Evolutionary conservation across 2,888 invertebrate species (phyloP).

Genomic region (Platycheirus albimanus): DNA sequence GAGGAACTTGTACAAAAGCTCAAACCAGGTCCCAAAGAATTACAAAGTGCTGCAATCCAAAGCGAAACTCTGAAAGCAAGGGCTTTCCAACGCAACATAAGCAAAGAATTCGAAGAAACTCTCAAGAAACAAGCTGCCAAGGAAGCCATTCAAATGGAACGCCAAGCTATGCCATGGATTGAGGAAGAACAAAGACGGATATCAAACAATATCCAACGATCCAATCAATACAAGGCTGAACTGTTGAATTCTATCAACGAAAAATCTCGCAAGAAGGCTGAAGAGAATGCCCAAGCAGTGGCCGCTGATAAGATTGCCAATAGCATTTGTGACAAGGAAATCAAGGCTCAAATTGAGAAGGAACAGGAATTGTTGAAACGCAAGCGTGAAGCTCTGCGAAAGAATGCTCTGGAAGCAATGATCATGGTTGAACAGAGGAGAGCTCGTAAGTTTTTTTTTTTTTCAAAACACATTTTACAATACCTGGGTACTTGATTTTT

Average conservation of each 20-base stretch:
- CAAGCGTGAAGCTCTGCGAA: conserved; percentile 77
- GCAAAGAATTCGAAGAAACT: conserved; percentile 77
- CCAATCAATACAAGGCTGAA: conserved; percentile 78
- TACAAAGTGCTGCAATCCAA: conserved; percentile 80
- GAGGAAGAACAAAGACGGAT: conserved; percentile 80
- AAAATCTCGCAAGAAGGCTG: conserved; percentile 76
- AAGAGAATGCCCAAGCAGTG: conserved; percentile 75
- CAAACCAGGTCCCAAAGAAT: conserved; percentile 79
- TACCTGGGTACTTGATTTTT: not conserved
- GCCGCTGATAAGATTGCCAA: conserved; percentile 76
- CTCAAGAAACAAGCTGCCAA: conserved; percentile 76
- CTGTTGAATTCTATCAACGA: conserved; percentile 78
- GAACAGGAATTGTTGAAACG: conserved; percentile 78
- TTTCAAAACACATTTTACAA: not conserved
- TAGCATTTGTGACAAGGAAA: conserved; percentile 78
- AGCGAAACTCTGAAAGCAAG: conserved; percentile 80
- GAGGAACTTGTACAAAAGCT: conserved; percentile 79
- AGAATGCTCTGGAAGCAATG: conserved; percentile 79
- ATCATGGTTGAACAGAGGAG: conserved; percentile 78
- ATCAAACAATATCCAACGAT: conserved; percentile 76
- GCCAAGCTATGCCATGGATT: conserved; percentile 81
- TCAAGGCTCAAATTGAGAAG: conserved; percentile 80
- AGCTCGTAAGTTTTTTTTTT: conserved; percentile 75
- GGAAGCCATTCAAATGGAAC: conserved; percentile 79
- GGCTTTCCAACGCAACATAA: conserved; percentile 79